These are phyloP conservation scores for Crenuchus spilurus DNA, from an alignment of 2,797 vertebrate genomes.

Conservation along the genomic window DNA sequence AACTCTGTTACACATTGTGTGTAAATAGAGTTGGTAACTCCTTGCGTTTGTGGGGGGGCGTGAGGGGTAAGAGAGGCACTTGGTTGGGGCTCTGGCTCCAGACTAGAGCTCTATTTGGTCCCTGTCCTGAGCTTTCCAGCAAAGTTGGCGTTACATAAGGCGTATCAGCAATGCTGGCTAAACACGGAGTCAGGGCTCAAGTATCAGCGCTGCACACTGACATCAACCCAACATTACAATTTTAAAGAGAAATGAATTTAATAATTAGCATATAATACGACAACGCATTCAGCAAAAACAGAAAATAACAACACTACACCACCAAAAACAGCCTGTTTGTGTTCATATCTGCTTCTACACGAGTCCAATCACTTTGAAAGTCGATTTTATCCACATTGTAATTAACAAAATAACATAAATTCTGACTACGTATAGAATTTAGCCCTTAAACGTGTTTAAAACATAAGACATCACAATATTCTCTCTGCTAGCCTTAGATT, in stretches of 20 bases:
- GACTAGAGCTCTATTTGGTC: conserved; percentile 51
- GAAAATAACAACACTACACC: no score
- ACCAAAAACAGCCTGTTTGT: no score
- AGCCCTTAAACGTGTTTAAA: not conserved
- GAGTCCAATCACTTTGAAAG: no score
- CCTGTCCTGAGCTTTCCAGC: conserved; percentile 51
- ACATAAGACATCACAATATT: not conserved
- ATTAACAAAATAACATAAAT: no score
- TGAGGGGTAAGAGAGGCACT: conserved; percentile 15
- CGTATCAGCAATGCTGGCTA: conserved; percentile 64
- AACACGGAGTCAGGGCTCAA: conserved; percentile 71
- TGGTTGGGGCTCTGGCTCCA: conserved; percentile 19
- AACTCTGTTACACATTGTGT: conserved; percentile 57
- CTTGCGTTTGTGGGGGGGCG: conserved; percentile 15
- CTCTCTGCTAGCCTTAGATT: conserved; percentile 15
- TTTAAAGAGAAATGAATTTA: no score
- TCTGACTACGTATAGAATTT: no score
- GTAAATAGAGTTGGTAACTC: conserved; percentile 51
- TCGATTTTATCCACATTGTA: no score
- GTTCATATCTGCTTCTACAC: no score
- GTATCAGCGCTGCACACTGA: conserved; percentile 49
- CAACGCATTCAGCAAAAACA: no score
- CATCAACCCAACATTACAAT: no score
- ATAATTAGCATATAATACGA: no score
- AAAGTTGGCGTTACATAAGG: conserved; percentile 59